Conservation (phyloP, 64 coral and sea anemone species). For the Exaiptasia diaphana region DNA sequence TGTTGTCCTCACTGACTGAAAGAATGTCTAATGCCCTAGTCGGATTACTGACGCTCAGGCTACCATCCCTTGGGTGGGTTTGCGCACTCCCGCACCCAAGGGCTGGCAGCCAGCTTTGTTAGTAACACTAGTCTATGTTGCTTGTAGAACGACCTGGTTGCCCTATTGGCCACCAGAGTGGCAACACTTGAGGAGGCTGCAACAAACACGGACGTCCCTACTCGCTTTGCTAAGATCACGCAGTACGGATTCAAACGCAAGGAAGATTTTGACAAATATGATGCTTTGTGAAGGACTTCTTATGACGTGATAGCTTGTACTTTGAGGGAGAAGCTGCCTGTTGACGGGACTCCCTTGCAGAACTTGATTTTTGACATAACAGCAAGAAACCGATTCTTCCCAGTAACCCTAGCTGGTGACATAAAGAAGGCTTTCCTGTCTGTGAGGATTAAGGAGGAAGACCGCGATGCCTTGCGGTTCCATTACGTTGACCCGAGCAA, state of each 20-base stretch:
- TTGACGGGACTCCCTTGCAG: slow-evolving; percentile 49
- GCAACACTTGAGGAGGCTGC: not conserved
- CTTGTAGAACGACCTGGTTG: not conserved
- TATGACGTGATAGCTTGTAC: slow-evolving; percentile 15
- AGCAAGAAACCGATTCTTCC: slow-evolving; percentile 6
- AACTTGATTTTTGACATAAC: slow-evolving; percentile 24
- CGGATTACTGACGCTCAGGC: no score
- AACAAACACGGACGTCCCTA: not conserved
- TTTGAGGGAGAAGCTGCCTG: not conserved
- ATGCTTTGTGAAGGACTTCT: not conserved
- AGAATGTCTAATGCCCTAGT: no score
- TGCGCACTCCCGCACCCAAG: no score
- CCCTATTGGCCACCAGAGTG: not conserved
- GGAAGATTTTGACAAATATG: slow-evolving; percentile 50
- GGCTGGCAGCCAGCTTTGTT: not conserved
- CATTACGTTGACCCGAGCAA: no score
- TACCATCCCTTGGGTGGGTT: no score
- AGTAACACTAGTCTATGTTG: not conserved
- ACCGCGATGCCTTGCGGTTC: slow-evolving; percentile 40
- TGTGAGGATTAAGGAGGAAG: not conserved
- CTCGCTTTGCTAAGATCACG: slow-evolving; percentile 18
- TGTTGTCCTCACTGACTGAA: no score
- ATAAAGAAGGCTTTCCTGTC: slow-evolving; percentile 18
- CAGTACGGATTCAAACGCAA: slow-evolving; percentile 1
- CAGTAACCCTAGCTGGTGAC: slow-evolving; percentile 34